Evolutionary conservation across 2,797 vertebrate genomes (phyloP), one percentile per base, ranked within the genome.

Genomic region (Hybognathus amarus): DNA sequence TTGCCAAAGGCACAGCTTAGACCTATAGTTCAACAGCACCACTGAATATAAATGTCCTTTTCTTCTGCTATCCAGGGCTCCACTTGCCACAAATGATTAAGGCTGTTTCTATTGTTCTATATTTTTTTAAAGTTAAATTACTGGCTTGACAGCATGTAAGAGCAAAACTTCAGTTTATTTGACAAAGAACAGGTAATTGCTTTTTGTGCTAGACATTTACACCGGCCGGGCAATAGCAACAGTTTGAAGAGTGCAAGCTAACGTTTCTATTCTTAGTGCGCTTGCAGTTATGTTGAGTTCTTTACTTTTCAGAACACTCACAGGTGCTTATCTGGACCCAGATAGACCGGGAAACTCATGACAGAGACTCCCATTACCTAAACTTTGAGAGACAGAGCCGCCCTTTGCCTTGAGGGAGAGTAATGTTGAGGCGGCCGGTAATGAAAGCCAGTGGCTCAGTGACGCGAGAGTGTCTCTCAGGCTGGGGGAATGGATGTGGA

Each of bases 361-460:
- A 50, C 64, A 77, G 70, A 78, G 56, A 74, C 50, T 71, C 59
- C 66, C 67, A 63, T 77, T 80, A 52, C 52, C 56, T 77, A 81
- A 87, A 80, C 69, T 63, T 42, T 70, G 82, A 63, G 63, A 84
- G 82, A 82, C 84, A 82, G 22, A 74, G 79, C 63, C 56, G 27
- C 75, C 77, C 33, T 38, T 63, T 64, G 27, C 63, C 70, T 75
- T 67, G 69, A 69, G 64, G 30, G 79, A 73, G 74, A 81, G 79
- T 82, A 84, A 84, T 78, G 78, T 30, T 50, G 71, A 12, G 38
- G 67, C 27, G 74, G 27, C 59, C 50, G 45, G 42, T 82, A 79
- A 87, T 87, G 79, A 87, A 84, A 82, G 67, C 68, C 83, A 79
- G 79, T 73, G 83, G 74, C 79, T 75, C n/a, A 7, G 45, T 76